These are phyloP conservation scores for Drosophila aff. DNA, from an alignment of 1,140 invertebrate genomes.

Conservation along the genomic window DNA sequence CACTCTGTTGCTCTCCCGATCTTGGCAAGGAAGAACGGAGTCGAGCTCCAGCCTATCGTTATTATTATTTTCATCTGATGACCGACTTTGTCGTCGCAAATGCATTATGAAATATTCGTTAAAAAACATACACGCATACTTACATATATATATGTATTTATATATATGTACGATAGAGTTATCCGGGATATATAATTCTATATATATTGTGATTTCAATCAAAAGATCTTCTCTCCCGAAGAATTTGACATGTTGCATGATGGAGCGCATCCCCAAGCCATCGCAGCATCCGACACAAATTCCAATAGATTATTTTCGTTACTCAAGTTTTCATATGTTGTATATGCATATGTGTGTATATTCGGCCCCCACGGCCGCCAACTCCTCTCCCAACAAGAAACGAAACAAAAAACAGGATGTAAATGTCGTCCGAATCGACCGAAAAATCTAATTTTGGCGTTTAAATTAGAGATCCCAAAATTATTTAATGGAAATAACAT, in stretches of 20 bases:
- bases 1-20: neutral
- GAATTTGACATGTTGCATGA: constrained; percentile 72
- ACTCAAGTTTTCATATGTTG: constrained; percentile 64
- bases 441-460: constrained; percentile 63
- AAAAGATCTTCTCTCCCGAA: constrained; percentile 73
- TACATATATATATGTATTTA: constrained; percentile 29
- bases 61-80: constrained; percentile 46
- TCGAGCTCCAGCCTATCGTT: constrained; percentile 14
- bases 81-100: constrained; percentile 34
- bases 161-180: constrained; percentile 58
- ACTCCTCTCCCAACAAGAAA: constrained; percentile 22
- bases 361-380: constrained; percentile 58
- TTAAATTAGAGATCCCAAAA: constrained; percentile 38
- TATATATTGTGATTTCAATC: constrained; percentile 78
- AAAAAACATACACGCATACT: constrained; percentile 33
- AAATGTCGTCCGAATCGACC: constrained; percentile 60
- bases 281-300: constrained; percentile 50
- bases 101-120: constrained; percentile 47
- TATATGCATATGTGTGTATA: constrained; percentile 57
- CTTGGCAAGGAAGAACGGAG: constrained; percentile 5
- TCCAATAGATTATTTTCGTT: constrained; percentile 73
- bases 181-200: constrained; percentile 57
- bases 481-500: constrained; percentile 50
- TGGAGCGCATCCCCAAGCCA: constrained; percentile 47
- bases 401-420: constrained; percentile 18